Conservation (phyloP, 92 coral and sea anemone species). For the Actinernus sp. region DNA sequence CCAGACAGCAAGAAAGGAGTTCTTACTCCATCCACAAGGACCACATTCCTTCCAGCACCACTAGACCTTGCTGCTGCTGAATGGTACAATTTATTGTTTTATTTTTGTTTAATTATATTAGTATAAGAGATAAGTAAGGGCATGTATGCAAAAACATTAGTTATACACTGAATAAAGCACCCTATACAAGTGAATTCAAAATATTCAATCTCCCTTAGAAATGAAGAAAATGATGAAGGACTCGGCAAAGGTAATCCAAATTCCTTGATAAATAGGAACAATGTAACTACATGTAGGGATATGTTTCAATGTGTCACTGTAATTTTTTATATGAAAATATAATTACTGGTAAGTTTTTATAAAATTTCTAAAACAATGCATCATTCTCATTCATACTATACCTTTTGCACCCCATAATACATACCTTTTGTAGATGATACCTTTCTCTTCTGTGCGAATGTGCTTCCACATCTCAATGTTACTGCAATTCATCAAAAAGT, state of each 20-base stretch:
- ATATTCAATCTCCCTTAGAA: too few relatives aligned
- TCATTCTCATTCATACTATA: too few relatives aligned
- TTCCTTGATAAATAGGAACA: too few relatives aligned
- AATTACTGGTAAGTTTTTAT: too few relatives aligned
- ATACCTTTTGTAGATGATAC: constrained; percentile 53
- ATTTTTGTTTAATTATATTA: not conserved
- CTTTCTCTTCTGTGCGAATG: constrained; percentile 51
- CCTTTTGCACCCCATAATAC: too few relatives aligned
- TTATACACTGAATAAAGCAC: not conserved
- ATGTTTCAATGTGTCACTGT: too few relatives aligned
- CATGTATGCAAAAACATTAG: not conserved
- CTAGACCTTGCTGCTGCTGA: constrained; percentile 46
- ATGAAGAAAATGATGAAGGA: too few relatives aligned
- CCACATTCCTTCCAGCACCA: constrained; percentile 86
- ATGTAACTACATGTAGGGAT: too few relatives aligned
- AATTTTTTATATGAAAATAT: too few relatives aligned
- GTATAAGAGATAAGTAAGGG: not conserved
- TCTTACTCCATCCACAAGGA: constrained; percentile 96
- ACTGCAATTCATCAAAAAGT: constrained; percentile 17
- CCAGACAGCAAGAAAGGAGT: constrained; percentile 94
- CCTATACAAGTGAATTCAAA: too few relatives aligned
- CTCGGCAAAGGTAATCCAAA: too few relatives aligned
- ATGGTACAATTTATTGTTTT: not conserved
- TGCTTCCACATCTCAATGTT: constrained; percentile 67
- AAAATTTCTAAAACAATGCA: too few relatives aligned